Evolutionary conservation across 2,797 vertebrate genomes (phyloP).

Genomic region (Hozukius guyotensis): DNA sequence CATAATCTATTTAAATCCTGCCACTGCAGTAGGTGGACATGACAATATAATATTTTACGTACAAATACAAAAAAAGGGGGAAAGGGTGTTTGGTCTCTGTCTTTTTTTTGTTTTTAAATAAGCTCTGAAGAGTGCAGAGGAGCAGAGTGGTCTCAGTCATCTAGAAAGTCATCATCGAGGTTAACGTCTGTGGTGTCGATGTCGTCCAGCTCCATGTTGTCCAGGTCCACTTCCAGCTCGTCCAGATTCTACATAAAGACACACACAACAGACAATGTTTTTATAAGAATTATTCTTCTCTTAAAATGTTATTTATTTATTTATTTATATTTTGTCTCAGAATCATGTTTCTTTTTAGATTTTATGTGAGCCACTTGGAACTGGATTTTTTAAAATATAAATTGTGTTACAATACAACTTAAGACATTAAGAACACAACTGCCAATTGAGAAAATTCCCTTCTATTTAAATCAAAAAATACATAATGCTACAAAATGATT

Average conservation of each 20-base stretch:
- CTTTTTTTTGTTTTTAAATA: constrained; percentile 75
- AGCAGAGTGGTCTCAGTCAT: constrained; percentile 83
- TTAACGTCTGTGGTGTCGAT: constrained; percentile 97
- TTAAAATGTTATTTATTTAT: not conserved
- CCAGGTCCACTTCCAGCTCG: constrained; percentile 94
- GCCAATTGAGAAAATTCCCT: not conserved
- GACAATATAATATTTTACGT: constrained; percentile 69
- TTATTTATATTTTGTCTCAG: not conserved
- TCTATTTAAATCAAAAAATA: not conserved
- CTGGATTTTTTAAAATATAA: not conserved
- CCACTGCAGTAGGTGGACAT: constrained; percentile 24
- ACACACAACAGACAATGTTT: not conserved
- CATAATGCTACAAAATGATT: not conserved
- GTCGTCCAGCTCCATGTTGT: constrained; percentile 97
- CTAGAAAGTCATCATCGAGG: constrained; percentile 95
- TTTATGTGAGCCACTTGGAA: not conserved
- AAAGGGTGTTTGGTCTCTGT: constrained; percentile 78
- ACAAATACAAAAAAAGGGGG: constrained; percentile 74
- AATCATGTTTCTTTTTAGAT: not conserved
- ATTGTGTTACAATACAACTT: not conserved
- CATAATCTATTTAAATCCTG: constrained; percentile 31
- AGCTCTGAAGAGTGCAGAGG: constrained; percentile 43
- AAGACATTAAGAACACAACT: not conserved
- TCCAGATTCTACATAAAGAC: constrained; percentile 69
- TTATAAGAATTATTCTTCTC: not conserved